Conservation (phyloP, 2,113 vertebrate species). For the Serilophus lunatus region DNA sequence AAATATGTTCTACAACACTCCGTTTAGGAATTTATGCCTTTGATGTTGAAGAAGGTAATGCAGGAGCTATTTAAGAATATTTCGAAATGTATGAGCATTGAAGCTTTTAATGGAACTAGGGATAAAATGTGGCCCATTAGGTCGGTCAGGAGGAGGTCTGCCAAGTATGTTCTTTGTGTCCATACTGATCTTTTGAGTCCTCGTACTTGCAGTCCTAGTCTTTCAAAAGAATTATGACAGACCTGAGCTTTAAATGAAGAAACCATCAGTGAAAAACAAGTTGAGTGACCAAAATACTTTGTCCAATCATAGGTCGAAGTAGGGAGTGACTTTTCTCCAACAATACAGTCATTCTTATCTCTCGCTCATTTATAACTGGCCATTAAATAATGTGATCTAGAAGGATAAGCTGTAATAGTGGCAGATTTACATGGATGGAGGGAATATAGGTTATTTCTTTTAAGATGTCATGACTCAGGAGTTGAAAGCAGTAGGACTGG, state of each 20-base stretch:
- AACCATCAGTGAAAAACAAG: background rate
- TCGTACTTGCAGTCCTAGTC: background rate
- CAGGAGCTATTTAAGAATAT: background rate
- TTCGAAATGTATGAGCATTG: background rate
- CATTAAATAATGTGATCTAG: background rate
- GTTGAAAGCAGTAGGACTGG: background rate
- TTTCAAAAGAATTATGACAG: background rate
- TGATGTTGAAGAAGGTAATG: slow-evolving; percentile 85
- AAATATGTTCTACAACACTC: slow-evolving; percentile 81
- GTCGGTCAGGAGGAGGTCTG: background rate
- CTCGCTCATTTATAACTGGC: background rate
- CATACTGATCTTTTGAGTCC: background rate
- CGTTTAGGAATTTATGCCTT: slow-evolving; percentile 87
- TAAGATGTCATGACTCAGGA: background rate
- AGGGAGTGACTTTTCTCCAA: background rate
- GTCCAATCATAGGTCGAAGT: background rate
- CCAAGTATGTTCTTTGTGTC: background rate
- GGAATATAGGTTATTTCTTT: background rate
- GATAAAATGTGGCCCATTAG: background rate
- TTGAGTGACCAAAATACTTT: background rate
- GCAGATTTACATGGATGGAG: background rate
- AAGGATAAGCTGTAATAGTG: background rate
- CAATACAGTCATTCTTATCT: background rate
- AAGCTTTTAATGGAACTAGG: background rate
- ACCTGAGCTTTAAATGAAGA: background rate